A percentile compares a stretch with the other conserved stretches of the same genome.
Conservation (phyloP, 2,797 vertebrate species). For the Schizothorax lantsangensis region DNA sequence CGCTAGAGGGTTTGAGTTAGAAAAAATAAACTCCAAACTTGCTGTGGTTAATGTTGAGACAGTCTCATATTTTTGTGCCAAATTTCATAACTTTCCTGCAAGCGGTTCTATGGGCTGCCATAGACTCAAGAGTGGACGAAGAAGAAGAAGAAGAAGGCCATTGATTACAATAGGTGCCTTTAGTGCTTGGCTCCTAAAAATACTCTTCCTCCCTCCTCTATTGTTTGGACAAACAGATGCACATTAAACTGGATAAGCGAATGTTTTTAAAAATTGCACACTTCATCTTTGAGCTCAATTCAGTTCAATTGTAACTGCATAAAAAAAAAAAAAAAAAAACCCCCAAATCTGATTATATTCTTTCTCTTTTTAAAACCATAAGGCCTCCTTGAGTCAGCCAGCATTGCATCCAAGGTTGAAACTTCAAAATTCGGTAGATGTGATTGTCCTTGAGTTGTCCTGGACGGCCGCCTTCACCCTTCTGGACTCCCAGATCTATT, state of each 20-base stretch:
- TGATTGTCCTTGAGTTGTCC: constrained; percentile 53
- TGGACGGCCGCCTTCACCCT: constrained; percentile 50
- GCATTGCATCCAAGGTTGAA: constrained; percentile 6
- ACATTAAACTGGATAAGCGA: neutral
- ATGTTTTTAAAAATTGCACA: neutral
- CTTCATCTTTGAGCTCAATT: neutral
- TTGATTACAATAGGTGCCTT: neutral
- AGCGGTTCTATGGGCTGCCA: neutral
- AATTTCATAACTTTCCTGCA: neutral
- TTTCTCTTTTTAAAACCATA: neutral
- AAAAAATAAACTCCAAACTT: too few relatives aligned
- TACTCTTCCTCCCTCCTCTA: neutral
- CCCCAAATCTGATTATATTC: constrained; percentile 38
- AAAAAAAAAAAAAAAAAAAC: constrained; percentile 46
- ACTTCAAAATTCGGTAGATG: constrained; percentile 3
- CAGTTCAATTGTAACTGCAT: constrained; percentile 30
- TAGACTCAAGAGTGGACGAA: neutral
- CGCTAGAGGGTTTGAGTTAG: too few relatives aligned
- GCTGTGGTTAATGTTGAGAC: too few relatives aligned
- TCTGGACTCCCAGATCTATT: constrained; percentile 74
- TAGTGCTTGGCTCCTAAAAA: neutral
- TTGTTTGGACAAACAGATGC: neutral
- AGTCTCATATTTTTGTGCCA: neutral
- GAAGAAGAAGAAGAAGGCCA: too few relatives aligned
- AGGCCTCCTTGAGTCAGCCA: neutral